phyloP scores from a whole-genome alignment of 2,797 vertebrate species.

The Mionectes olivaceus region DNA sequence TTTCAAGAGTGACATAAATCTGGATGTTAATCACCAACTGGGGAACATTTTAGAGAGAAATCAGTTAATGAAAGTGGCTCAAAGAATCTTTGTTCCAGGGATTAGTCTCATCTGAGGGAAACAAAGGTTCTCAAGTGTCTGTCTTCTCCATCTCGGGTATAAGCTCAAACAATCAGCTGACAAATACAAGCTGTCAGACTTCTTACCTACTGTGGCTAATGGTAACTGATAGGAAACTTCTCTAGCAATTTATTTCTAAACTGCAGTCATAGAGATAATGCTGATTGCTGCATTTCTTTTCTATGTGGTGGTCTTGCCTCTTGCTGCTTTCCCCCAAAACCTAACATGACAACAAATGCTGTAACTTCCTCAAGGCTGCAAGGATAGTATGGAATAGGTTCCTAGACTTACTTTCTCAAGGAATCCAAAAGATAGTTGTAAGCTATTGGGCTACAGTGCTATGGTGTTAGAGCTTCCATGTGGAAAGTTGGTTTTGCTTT shows the following conservation, averaged over 20 bases:
- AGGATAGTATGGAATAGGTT: not conserved
- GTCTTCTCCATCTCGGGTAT: not conserved
- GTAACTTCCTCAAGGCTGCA: not conserved
- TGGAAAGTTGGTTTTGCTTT: not conserved
- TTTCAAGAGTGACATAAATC: not conserved
- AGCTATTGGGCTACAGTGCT: not conserved
- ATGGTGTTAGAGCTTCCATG: not conserved
- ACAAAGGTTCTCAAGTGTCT: not conserved
- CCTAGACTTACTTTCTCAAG: not conserved
- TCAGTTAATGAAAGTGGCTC: not conserved
- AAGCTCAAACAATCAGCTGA: not conserved
- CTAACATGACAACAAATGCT: not conserved
- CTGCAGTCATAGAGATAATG: not conserved
- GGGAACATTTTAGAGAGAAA: not conserved
- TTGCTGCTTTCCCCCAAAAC: not conserved
- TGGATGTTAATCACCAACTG: not conserved
- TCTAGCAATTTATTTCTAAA: not conserved
- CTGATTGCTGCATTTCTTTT: not conserved
- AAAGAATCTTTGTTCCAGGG: not conserved
- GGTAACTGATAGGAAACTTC: slow-evolving; percentile 69
- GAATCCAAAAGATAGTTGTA: not conserved
- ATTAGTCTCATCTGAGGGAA: not conserved
- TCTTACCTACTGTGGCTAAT: slow-evolving; percentile 5
- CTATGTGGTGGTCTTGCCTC: not conserved
- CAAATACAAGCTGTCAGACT: not conserved